Conservation (phyloP, 2,888 invertebrate species). For the Orgyia antiqua region DNA sequence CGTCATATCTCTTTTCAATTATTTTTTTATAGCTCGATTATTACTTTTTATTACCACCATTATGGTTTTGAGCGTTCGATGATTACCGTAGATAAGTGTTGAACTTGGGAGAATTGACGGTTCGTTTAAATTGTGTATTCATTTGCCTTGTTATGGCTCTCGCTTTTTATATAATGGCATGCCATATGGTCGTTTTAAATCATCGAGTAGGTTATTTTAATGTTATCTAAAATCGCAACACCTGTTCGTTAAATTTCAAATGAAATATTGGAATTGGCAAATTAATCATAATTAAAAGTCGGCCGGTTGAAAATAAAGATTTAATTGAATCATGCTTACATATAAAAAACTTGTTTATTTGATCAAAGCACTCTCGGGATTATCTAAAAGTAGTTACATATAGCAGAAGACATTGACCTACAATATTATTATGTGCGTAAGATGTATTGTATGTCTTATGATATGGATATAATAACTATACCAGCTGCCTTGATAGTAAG, state of each 20-base stretch:
- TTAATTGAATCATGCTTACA: too few species aligned
- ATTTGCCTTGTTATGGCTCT: slow-evolving; percentile 8
- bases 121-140: slow-evolving; percentile 7
- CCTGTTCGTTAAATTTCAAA: neutral
- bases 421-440: too few species aligned
- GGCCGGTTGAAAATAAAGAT: too few species aligned
- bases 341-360: too few species aligned
- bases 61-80: slow-evolving; percentile 19
- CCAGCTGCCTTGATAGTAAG: too few species aligned
- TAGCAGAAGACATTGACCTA: too few species aligned
- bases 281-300: too few species aligned
- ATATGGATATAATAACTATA: too few species aligned
- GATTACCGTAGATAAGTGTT: slow-evolving; percentile 16
- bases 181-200: slow-evolving; percentile 1
- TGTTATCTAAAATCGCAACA: neutral
- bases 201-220: neutral
- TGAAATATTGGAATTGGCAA: too few species aligned
- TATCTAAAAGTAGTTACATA: too few species aligned
- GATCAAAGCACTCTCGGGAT: too few species aligned
- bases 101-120: slow-evolving; percentile 11
- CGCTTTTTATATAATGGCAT: slow-evolving; percentile 3
- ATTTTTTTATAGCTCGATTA: slow-evolving; percentile 32
- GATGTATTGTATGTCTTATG: too few species aligned
- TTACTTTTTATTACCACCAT: slow-evolving; percentile 24
- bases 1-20: slow-evolving; percentile 31